Percentiles rank a stretch among this genome's conserved stretches.
Conservation (phyloP, 30 jellyfish, hydroid and myxozoan species). For the Rhopilema esculentum region DNA sequence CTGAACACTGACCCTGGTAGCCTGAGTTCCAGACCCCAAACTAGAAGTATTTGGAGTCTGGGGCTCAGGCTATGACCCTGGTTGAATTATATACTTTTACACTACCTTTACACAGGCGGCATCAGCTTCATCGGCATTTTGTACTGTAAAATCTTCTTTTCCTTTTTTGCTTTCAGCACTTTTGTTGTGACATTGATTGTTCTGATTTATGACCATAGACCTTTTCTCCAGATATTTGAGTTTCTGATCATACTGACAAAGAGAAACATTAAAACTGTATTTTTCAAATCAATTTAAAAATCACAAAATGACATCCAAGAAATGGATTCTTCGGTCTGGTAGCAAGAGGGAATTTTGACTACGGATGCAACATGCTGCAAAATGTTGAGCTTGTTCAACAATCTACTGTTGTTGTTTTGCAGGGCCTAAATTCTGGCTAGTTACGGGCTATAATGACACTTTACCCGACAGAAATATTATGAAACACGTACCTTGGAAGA, state of each 20-base stretch:
- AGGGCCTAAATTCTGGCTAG: too few relatives aligned
- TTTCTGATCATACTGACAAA: background rate
- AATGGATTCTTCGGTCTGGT: too few relatives aligned
- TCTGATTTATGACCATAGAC: too few relatives aligned
- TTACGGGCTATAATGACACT: too few relatives aligned
- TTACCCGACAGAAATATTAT: too few relatives aligned
- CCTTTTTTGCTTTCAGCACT: background rate
- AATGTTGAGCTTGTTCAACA: background rate
- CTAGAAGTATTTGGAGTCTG: too few relatives aligned
- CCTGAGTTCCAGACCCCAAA: too few relatives aligned
- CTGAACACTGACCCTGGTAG: too few relatives aligned
- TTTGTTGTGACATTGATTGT: background rate
- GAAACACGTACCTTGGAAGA: slow-evolving; percentile 38
- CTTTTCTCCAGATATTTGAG: slow-evolving; percentile 10
- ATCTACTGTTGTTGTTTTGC: background rate
- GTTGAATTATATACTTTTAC: too few relatives aligned
- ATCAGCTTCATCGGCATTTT: slow-evolving; percentile 12
- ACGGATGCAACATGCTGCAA: too few relatives aligned
- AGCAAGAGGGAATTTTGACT: too few relatives aligned
- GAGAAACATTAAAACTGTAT: background rate
- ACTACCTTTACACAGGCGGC: slow-evolving; percentile 31
- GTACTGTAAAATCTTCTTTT: background rate
- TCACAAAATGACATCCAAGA: background rate
- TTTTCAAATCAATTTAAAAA: background rate
- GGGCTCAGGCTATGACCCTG: too few relatives aligned